Base-by-base conservation (phyloP, 2,797 vertebrate species). In the Ciconia nigra region DNA sequence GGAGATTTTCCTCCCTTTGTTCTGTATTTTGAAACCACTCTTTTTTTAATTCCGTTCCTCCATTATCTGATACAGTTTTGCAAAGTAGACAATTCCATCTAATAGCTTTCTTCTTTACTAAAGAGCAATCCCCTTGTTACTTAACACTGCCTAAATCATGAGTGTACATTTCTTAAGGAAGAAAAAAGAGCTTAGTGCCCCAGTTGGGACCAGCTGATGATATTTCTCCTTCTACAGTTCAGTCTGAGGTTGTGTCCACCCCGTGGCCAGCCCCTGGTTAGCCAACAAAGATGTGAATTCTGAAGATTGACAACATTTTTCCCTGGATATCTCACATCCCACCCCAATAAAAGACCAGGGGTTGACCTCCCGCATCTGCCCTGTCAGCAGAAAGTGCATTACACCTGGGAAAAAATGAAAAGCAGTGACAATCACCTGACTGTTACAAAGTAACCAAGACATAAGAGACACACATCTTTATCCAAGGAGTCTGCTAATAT, bases 31-130 rank as follows among this genome's bases (percentile, higher is more conserved):
- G 51, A 85, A 89, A 91, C 37, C 2, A 1, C 3, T 42, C 15
- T 41, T 65, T 66, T 66, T 88, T 87, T 62, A 72, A 80, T 85
- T 94, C 54, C 58, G 9, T 73, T 55, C 42, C 33, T 83, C 21
- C 44, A 46, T 77, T 96, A 79, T 73, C 73, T 87, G 77, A 84
- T 82, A 57, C 12, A 77, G 44, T 84, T 97, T 88, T 90, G 87
- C 65, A 72, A 91, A 93, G 57, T 5, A 69, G 57, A 65, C 33
- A 71, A 51, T 86, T 93, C 76, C 20, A 65, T 44, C 67, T 61
- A 57, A 33, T 31, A 89, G 51, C 18, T 78, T 76, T 86, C 42
- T 89, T 77, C 63, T 89, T 91, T 78, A 69, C 16, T 58, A 11
- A 5, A 78, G n/a, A 88, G 31, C 15, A 87, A 70, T 80, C 25